phyloP scores from a whole-genome alignment of 2,888 invertebrate genomes.

The Phorcus lineatus region DNA sequence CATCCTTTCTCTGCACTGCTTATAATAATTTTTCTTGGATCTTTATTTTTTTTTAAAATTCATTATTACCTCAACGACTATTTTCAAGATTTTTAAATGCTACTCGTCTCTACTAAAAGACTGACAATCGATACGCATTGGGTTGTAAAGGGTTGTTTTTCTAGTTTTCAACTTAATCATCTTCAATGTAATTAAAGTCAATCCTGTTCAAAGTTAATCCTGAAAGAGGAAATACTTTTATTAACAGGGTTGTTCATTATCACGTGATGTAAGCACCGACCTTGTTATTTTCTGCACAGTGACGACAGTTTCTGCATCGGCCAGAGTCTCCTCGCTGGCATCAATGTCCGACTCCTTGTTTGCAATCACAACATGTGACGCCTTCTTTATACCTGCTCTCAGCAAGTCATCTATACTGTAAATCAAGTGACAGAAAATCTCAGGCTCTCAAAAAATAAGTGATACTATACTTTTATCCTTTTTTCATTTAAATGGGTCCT shows the following conservation, averaged over 20 bases:
- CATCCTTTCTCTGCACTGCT: too few relatives aligned
- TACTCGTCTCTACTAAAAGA: too few relatives aligned
- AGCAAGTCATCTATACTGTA: conserved; percentile 92
- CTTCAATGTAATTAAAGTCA: background rate
- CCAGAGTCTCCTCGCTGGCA: conserved; percentile 93
- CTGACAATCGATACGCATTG: too few relatives aligned
- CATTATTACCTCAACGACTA: too few relatives aligned
- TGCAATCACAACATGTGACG: conserved; percentile 94
- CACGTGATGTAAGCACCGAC: conserved; percentile 78
- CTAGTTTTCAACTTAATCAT: background rate
- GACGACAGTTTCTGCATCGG: conserved; percentile 98
- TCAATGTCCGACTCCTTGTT: conserved; percentile 96
- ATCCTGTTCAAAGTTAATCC: background rate
- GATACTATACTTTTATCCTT: too few relatives aligned
- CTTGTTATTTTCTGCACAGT: conserved; percentile 99
- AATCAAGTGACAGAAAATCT: conserved; percentile 39
- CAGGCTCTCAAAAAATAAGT: background rate
- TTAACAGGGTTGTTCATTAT: background rate
- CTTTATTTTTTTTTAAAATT: too few relatives aligned
- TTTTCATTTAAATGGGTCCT: background rate
- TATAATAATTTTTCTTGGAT: too few relatives aligned
- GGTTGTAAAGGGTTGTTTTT: too few relatives aligned
- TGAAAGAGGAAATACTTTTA: background rate
- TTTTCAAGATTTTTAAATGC: too few relatives aligned
- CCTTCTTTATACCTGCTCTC: conserved; percentile 93